Evolutionary conservation across 2,888 invertebrate species (phyloP), one percentile per base, ranked within the genome.

Genomic region (Apodemia zela): DNA sequence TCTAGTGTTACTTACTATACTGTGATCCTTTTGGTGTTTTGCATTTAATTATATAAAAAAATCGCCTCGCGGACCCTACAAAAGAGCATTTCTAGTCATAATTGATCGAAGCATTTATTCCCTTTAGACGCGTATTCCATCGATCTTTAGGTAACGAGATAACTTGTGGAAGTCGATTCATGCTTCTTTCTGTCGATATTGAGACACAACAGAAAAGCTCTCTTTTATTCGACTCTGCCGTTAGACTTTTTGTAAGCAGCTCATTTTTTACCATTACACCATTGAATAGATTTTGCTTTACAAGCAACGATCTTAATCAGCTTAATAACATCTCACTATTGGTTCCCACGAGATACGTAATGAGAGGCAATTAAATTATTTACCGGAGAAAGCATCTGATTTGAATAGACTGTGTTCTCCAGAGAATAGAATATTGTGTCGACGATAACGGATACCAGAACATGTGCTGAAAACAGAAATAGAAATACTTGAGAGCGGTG

Each of bases 341-440:
- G 51, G 51, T 70, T 72, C 68, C 60, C 69, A 70, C 68, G 69
- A 66, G 67, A 70, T 68, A 71, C 69, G 68, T 68, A 69, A 60
- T 66, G 66, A 68, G 59, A 45, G 60, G 61, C 66, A 67, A 67
- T 69, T 67, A 65, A 64, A 69, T 38, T 38, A 38, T 69, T 69
- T 66, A 66, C 66, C 65, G 68, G 66, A 59, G 67, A 67, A 71
- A 71, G 66, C 65, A 67, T 60, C 65, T 65, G 65, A 69, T 71
- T 71, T 69, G 69, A 69, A 71, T 71, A 65, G 65, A 66, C 59
- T 58, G 66, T 38, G 38, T 68, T 71, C 68, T 66, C 71, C 68
- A 66, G 68, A 66, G 62, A 33, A 60, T 21, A 51, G 51, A 51
- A 21, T 18, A 51, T 21, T 21, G 21, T 21, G 51, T 21, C 18